phyloP scores from a whole-genome alignment of 2,888 invertebrate species.

The Miltochrista miniata region DNA sequence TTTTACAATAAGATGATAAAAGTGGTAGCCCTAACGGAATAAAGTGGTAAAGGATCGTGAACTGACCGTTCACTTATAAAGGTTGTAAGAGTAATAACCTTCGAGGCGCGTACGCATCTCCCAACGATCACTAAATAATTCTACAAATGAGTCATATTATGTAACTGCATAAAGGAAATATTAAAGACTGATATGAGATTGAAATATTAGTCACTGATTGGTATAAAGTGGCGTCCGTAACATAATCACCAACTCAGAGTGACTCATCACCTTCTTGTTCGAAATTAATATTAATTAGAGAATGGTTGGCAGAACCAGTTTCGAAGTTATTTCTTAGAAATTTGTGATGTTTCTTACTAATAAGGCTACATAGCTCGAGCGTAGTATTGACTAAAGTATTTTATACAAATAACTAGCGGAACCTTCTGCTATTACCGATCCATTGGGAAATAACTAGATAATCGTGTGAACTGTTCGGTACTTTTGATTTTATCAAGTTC shows the following conservation, averaged over 20 bases:
- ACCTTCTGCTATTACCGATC: no score
- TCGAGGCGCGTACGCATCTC: constrained; percentile 40
- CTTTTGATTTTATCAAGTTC: no score
- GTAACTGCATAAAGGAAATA: constrained; percentile 27
- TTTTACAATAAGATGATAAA: neutral
- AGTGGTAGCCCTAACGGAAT: constrained; percentile 23
- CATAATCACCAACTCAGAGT: neutral
- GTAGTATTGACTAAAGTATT: no score
- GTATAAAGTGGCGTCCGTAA: constrained; percentile 6
- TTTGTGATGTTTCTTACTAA: neutral
- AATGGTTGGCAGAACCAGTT: neutral
- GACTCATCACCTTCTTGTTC: neutral
- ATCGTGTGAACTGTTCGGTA: no score
- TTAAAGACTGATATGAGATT: constrained; percentile 12
- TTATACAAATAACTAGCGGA: no score
- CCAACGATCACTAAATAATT: constrained; percentile 26
- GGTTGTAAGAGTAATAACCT: constrained; percentile 28
- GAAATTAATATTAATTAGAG: neutral
- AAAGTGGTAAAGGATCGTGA: constrained; percentile 39
- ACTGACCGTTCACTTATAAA: constrained; percentile 32
- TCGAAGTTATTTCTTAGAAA: neutral
- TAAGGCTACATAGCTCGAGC: neutral
- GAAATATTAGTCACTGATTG: constrained; percentile 17
- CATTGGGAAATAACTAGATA: no score
- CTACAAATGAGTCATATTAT: constrained; percentile 30